Evolutionary conservation across 2,888 invertebrate genomes (phyloP), one percentile per base, ranked within the genome.

Genomic region (Nephrocerus scutellatus): DNA sequence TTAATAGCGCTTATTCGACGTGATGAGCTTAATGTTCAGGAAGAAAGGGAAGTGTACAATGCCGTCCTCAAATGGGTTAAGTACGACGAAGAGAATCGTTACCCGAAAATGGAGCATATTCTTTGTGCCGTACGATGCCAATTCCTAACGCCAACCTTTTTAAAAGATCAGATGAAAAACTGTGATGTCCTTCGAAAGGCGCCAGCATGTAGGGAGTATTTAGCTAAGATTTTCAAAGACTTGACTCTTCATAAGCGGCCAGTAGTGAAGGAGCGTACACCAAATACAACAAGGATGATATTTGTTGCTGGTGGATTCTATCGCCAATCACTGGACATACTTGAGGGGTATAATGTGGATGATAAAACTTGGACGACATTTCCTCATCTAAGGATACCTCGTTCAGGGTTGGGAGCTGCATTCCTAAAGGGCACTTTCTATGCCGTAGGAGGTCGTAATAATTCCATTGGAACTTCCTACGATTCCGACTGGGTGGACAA

Each of bases 61-160:
- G 89, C 93, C 10, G 92, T 93, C 22, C 71, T 93, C 6, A 85
- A 84, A 66, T 93, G 93, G 93, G 90, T 86, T 0, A 83, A 81
- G 60, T 81, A 87, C 62, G 90, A 92, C 55, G 85, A 89, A 56
- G 85, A 89, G 49, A 78, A 80, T 43, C 74, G 93, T 16, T 79
- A 84, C 47, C 77, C 82, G 15, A 86, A 88, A 59, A 86, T 93
- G 82, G 86, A 90, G 55, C 81, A 82, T 51, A 87, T 93, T 52
- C 68, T 93, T 30, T 83, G 82, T 52, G 89, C 88, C 1, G 92
- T 93, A 3, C 77, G 93, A 2, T 91, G 92, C 60, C 91, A 92
- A 66, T 90, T 87, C 70, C 75, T 93, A 24, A 88, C 92, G 22
- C 92, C 93, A 5, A 83, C 79, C 59, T 93, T 92, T 68, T 74